These are phyloP conservation scores for Colossoma macropomum DNA, from an alignment of 2,113 vertebrate species.

Conservation along the genomic window DNA sequence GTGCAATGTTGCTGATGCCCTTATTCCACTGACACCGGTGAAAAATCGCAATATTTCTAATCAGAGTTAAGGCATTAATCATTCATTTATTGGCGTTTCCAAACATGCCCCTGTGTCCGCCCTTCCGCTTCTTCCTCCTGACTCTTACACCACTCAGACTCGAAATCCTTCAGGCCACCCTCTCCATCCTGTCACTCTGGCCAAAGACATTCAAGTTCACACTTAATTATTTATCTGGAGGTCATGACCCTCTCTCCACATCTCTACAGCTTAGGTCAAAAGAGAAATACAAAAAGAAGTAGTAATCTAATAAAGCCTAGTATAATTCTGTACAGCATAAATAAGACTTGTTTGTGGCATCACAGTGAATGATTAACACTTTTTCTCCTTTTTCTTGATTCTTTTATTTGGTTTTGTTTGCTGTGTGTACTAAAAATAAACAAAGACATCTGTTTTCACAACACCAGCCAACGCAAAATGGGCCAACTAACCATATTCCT, in stretches of 20 bases:
- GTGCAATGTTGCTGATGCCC: constrained; percentile 95
- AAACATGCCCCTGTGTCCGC: constrained; percentile 71
- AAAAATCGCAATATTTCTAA: constrained; percentile 99
- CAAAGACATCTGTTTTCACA: constrained; percentile 17
- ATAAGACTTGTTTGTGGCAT: neutral
- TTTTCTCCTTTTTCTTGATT: neutral
- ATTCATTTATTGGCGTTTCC: constrained; percentile 93
- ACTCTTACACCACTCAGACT: constrained; percentile 57
- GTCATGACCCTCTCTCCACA: constrained; percentile 27
- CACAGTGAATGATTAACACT: neutral
- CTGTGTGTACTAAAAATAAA: constrained; percentile 6
- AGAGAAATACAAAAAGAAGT: neutral
- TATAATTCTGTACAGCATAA: no score
- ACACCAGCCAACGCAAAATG: constrained; percentile 61
- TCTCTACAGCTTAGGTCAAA: constrained; percentile 2
- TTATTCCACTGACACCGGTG: constrained; percentile 94
- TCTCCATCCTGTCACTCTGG: constrained; percentile 24
- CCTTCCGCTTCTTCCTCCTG: constrained; percentile 55
- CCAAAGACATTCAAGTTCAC: constrained; percentile 44
- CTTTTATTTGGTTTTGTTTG: neutral
- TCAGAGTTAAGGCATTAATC: constrained; percentile 96
- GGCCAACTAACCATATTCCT: constrained; percentile 65
- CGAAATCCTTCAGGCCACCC: constrained; percentile 34
- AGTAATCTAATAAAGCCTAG: neutral
- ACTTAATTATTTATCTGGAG: constrained; percentile 55